Base-by-base conservation (phyloP, 1,140 invertebrate genomes). In the Drosophila busckii region DNA sequence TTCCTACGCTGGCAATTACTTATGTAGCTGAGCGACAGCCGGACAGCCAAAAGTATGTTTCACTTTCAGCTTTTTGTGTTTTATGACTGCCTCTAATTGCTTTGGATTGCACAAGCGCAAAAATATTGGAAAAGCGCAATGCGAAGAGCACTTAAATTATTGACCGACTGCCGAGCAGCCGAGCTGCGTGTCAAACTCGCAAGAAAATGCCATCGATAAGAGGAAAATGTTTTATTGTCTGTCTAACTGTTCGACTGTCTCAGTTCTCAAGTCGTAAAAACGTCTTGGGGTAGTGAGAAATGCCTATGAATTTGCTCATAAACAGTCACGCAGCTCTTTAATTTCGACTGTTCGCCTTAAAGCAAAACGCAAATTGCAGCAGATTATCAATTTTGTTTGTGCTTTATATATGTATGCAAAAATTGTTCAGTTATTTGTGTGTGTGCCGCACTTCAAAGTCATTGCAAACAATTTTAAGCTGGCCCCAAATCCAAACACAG, bases 71-170 rank as follows among this genome's bases (percentile, higher is more conserved):
- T 42, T 63, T 55, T 63, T 75, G 75, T 64, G 64, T 48, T 63
- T 73, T 68, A 75, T 48, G 69, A 73, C 70, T 49, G 13, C 59
- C 69, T 73, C 64, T 75, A 73, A 73, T 73, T 73, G 64, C 64
- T 50, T 12, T 34, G 2, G 6, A 23, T 10, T 22, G 1, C 19
- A 38, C 13, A 20, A 25, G 12, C 17, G n/a, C 26, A 7, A 19
- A 17, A 8, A 26, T 38, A 32, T 45, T 40, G 37, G 59, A 64
- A 50, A 41, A 23, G 31, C 49, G 22, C 59, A 13, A 41, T 22
- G 20, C 16, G 17, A 12, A 23, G 37, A 10, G 55, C 53, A 52
- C 58, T 60, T 75, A 70, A 73, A 70, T 73, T 75, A 69, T 73
- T 75, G 58, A n/a, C n/a, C n/a, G n/a, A n/a, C n/a, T n/a, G n/a